These are phyloP conservation scores for Chaetura pelagica DNA, from an alignment of 2,113 vertebrate species.

Conservation along the genomic window DNA sequence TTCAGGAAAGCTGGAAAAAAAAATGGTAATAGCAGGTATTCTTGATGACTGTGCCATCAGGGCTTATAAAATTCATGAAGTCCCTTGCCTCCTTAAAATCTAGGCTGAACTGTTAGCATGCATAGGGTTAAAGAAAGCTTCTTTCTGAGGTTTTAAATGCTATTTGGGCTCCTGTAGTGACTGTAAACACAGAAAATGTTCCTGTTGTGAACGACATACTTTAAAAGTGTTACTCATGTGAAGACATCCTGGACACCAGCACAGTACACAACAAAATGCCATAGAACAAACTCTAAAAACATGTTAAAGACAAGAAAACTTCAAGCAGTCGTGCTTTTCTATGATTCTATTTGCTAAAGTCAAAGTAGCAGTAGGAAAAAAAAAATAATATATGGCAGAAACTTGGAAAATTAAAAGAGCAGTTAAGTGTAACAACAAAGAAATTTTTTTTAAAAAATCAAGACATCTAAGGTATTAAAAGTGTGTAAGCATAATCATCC, in stretches of 20 bases:
- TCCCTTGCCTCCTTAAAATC: not conserved
- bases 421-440: not conserved
- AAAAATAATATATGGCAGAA: not conserved
- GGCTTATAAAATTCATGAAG: not conserved
- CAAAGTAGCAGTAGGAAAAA: not conserved
- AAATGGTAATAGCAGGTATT: not conserved
- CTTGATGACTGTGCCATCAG: not conserved
- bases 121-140: conserved; percentile 34
- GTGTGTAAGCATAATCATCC: not conserved
- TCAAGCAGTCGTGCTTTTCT: not conserved
- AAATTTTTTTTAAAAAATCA: not conserved
- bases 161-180: not conserved
- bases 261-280: not conserved
- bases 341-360: not conserved
- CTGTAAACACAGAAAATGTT: conserved; percentile 29
- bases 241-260: not conserved
- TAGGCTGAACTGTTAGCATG: not conserved
- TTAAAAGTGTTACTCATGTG: not conserved
- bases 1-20: not conserved
- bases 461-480: not conserved
- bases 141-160: conserved; percentile 26
- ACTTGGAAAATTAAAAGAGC: not conserved
- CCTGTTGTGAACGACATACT: conserved; percentile 12
- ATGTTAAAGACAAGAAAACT: not conserved
- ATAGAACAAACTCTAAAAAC: not conserved